Conservation (phyloP, 1,140 invertebrate species). For the Atta texana region DNA sequence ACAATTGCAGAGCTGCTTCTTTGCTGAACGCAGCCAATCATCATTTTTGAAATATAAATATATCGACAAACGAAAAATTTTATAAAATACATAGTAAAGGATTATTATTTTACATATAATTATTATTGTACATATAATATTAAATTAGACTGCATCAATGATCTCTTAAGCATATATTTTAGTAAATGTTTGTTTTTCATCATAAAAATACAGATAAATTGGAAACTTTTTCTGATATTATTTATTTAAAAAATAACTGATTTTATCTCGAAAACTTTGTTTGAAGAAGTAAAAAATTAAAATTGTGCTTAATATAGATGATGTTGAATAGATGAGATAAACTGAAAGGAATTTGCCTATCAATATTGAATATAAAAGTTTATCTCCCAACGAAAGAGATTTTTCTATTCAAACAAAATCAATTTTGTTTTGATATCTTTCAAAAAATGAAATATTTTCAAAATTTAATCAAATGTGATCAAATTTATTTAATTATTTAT, state of each 20-base stretch:
- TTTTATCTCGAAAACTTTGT: constrained; percentile 9
- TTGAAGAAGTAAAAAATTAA: constrained; percentile 36
- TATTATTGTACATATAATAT: background rate
- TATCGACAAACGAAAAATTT: background rate
- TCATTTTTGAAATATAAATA: background rate
- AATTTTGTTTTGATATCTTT: background rate
- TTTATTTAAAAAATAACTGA: background rate
- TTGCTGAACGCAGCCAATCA: too few species aligned
- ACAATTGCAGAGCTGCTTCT: too few species aligned
- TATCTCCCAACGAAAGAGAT: background rate
- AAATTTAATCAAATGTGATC: background rate
- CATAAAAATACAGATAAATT: background rate
- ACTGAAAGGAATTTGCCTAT: constrained; percentile 39
- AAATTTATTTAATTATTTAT: background rate
- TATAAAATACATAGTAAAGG: background rate
- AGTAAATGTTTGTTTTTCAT: background rate
- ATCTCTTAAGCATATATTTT: too few species aligned
- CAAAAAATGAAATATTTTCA: constrained; percentile 17
- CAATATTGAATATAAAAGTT: constrained; percentile 24
- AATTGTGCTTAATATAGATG: constrained; percentile 28
- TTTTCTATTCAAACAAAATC: constrained; percentile 19
- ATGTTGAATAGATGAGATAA: constrained; percentile 37
- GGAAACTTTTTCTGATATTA: background rate
- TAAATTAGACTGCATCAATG: too few species aligned
- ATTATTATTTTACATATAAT: background rate